Evolutionary conservation across 2,113 vertebrate species (phyloP).

Genomic region (Thomomys bottae): DNA sequence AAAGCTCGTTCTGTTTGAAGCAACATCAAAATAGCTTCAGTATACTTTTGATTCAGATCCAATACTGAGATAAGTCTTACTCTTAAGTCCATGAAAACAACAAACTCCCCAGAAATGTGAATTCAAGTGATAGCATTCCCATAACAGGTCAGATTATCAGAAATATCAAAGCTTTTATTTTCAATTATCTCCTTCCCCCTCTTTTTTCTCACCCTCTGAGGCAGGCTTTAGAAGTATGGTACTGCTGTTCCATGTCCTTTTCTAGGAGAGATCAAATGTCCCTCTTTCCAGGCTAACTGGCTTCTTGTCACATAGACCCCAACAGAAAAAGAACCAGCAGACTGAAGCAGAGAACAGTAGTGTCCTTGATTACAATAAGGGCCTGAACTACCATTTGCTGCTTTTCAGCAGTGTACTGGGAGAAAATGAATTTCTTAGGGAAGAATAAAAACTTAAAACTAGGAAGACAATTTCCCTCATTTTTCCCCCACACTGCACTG

Average conservation of each 20-base stretch:
- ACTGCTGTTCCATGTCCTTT: not conserved
- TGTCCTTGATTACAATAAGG: not conserved
- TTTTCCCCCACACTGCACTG: not conserved
- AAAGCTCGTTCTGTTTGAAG: not conserved
- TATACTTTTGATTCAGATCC: slow-evolving; percentile 31
- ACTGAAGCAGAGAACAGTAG: not conserved
- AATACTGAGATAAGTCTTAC: slow-evolving; percentile 28
- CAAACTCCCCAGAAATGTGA: slow-evolving; percentile 19
- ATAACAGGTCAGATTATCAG: not conserved
- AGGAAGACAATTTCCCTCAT: not conserved
- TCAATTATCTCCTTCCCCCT: not conserved
- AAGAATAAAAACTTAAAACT: not conserved
- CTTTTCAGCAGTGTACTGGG: not conserved
- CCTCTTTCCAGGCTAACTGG: not conserved
- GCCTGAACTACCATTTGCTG: not conserved
- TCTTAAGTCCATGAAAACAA: slow-evolving; percentile 1
- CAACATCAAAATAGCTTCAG: not conserved
- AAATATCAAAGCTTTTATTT: slow-evolving; percentile 31
- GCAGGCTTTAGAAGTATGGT: not conserved
- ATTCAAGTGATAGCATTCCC: not conserved
- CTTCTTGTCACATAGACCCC: not conserved
- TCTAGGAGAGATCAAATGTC: not conserved
- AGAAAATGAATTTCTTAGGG: not conserved
- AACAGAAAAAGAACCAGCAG: not conserved
- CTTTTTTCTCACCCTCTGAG: not conserved